Evolutionary conservation across 2,888 invertebrate genomes (phyloP).

Genomic region (Malthinus seriepunctatus): DNA sequence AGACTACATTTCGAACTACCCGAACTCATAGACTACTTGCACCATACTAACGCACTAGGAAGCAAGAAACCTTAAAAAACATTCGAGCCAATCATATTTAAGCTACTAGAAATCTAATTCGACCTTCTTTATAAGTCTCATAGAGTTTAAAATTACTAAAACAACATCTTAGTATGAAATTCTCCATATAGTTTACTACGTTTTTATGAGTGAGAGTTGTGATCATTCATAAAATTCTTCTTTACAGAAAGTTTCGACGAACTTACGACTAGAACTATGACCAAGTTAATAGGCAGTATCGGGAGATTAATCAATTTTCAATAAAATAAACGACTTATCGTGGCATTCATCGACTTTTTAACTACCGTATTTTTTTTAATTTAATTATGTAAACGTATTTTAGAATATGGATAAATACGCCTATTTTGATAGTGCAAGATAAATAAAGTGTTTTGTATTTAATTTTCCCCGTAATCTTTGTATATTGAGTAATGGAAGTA

Average conservation of each 20-base stretch:
- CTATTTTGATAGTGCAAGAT: no score
- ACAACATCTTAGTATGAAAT: slow-evolving; percentile 12
- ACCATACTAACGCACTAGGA: slow-evolving; percentile 45
- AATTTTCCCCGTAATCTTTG: no score
- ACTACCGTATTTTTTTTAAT: no score
- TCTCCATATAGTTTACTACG: slow-evolving; percentile 46
- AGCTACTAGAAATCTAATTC: slow-evolving; percentile 29
- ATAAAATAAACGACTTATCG: slow-evolving; percentile 1
- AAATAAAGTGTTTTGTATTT: no score
- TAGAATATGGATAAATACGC: no score
- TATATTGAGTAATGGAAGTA: no score
- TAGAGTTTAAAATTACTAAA: slow-evolving; percentile 42
- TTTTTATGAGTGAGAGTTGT: slow-evolving; percentile 42
- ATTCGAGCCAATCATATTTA: slow-evolving; percentile 48
- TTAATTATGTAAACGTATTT: no score
- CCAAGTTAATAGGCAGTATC: not conserved
- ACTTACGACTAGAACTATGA: slow-evolving; percentile 2
- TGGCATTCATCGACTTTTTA: not conserved
- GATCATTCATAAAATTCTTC: slow-evolving; percentile 51
- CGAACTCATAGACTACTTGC: slow-evolving; percentile 45
- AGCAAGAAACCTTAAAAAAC: slow-evolving; percentile 48
- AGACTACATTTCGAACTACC: slow-evolving; percentile 40
- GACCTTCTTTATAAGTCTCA: slow-evolving; percentile 38
- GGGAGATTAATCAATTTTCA: slow-evolving; percentile 3
- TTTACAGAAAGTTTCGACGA: slow-evolving; percentile 16